Evolutionary conservation across 37 sponge, comb jelly and placozoan genomes (phyloP), one percentile per base, ranked within the genome.

Genomic region (Aphrocallistes beatrix): DNA sequence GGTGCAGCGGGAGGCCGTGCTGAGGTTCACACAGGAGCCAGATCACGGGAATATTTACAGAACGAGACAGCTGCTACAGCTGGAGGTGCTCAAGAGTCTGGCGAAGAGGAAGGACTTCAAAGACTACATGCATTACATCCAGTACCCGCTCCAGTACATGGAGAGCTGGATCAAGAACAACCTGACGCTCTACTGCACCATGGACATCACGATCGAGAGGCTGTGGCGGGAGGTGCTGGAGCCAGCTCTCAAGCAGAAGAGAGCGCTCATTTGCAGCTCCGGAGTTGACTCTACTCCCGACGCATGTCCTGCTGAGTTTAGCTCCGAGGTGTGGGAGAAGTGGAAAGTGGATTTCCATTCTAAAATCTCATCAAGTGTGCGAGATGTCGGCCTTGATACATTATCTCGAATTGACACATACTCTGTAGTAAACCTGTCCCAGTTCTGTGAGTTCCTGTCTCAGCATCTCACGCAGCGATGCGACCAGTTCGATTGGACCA

Each of bases 11-110:
- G 75, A 3, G 34, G 75, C 75, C 10, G 75, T 60, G 34, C 75
- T 60, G 6, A 60, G n/a, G 75, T 60, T 60, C 75, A 60, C 75
- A 60, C 75, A 60, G 34, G 75, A 60, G n/a, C 75, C 75, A 6
- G 75, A 60, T 19, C 75, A 60, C 75, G 75, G n/a, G 75, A 60
- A 60, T 60, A 60, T 60, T 60, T 60, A 60, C 21, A 60, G n/a
- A 30, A 60, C 75, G 34, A 60, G 75, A 60, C 75, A 60, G 75
- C 75, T 60, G 75, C 34, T 60, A 60, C 75, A 60, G 10, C 34
- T 60, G 3, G 32, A 13, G 34, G 75, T 60, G n/a, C 34, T 60
- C 32, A 60, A 60, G 75, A 6, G 3, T 60, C 34, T 60, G 34
- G 75, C 75, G 21, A 60, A 60, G 25, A 13, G 21, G 75, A 60